Evolutionary conservation across 2,888 invertebrate genomes (phyloP), one percentile per base, ranked within the genome.

Genomic region (Disparrhopalites patrizii): DNA sequence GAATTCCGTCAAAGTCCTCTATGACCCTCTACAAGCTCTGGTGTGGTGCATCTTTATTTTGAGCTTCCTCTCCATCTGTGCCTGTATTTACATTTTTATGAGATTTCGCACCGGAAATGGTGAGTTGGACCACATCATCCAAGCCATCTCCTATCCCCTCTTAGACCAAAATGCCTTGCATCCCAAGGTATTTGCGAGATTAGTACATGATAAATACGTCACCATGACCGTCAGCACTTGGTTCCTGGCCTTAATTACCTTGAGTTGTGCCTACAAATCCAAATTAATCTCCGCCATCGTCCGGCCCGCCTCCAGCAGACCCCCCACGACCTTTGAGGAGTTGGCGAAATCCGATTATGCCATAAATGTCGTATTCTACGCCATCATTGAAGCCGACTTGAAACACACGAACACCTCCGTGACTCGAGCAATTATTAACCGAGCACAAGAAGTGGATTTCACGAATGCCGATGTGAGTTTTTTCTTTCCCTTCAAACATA

Each of bases 241-340:
- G 62, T 23, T 54, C 3, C 20, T 52, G 1, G 23, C 18, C 10
- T 33, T 62, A n/a, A 52, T 62, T 27, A 54, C 54, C 4, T 28
- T 62, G 8, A 30, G 47, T 15, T 62, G 47, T 27, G 30, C 20
- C 5, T 62, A 62, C 52, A 62, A 62, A 28, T 62, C 62, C 3
- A 47, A 52, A 3, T 3, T 62, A 10, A 51, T 51, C 20, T 50
- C 62, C 7, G 52, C 25, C 3, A 18, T 62, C 15, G 51, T 62
- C 28, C 8, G 15, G 3, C 62, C 62, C 8, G 3, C 18, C 10
- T 5, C 33, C 18, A 23, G n/a, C 8, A 28, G 33, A 10, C 51
- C 51, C 15, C 62, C 62, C 5, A 18, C 5, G 7, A 62, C 62
- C 13, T 62, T 62, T 52, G 36, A 18, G 4, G 62, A 62, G 30